Base-by-base conservation (phyloP, 2,888 invertebrate genomes). In the Melinaea marsaeus region DNA sequence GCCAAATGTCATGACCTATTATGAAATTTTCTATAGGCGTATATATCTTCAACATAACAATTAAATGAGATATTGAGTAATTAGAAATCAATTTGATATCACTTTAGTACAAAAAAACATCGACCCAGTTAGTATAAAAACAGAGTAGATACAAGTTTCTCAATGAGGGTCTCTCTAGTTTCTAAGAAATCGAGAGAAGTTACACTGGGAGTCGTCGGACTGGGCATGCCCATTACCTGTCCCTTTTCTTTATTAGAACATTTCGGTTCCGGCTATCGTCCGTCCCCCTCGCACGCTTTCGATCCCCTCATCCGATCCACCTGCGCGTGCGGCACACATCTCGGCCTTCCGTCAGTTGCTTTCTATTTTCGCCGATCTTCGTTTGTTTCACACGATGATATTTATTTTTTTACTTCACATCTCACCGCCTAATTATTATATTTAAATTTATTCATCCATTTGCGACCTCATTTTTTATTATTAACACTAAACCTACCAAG, bases 291-390 rank as follows among this genome's bases (percentile, higher is more conserved):
- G 69, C 76, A 72, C 79, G 72, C 74, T 72, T 75, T 76, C 80
- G 79, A 77, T 76, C 71, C 79, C 70, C 76, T 71, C 73, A 69
- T 70, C 73, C 69, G 73, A 79, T 82, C 79, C 87, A 88, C 88
- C 88, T 88, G 89, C 67, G 75, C 77, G 79, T 76, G 82, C 85
- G 88, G 84, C 90, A 90, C 85, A 90, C 87, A 89, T 88, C 81
- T 81, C 75, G 74, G 22, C 71, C 70, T 60, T 81, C 59, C 84
- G 86, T 85, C 84, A 83, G 84, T 77, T 88, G 88, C 90, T 90
- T 90, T 90, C 90, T 90, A 90, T 88, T 90, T 88, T 88, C 80
- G 86, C 87, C 77, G 81, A 81, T 83, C 82, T 78, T 74, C 73
- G 75, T 75, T 75, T 72, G 76, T 79, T 73, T 77, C 69, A 69